Evolutionary conservation across 2,888 invertebrate species (phyloP).

Genomic region (Miltochrista miniata): DNA sequence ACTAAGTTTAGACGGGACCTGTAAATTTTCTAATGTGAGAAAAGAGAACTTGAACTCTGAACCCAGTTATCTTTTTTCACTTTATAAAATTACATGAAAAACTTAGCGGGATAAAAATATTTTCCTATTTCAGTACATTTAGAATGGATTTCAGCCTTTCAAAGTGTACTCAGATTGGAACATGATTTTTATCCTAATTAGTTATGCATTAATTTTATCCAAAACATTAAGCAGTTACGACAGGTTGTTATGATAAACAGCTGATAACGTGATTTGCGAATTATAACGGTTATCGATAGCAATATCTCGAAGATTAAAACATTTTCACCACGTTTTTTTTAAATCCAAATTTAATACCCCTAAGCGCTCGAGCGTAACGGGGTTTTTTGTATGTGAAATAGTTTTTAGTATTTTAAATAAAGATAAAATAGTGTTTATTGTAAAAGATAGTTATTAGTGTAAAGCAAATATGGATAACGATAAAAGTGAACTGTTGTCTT

Average conservation of each 20-base stretch:
- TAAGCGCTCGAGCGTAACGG: background rate
- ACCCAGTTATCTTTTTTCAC: too few relatives aligned
- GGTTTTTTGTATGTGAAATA: background rate
- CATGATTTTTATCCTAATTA: too few relatives aligned
- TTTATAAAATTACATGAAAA: too few relatives aligned
- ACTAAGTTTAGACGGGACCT: too few relatives aligned
- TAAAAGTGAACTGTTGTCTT: conserved; percentile 37
- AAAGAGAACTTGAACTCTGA: too few relatives aligned
- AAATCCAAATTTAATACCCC: background rate
- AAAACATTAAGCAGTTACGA: background rate
- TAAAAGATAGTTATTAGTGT: background rate
- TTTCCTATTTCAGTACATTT: too few relatives aligned
- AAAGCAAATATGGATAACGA: background rate
- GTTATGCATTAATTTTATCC: too few relatives aligned
- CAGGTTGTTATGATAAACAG: background rate
- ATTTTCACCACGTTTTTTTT: background rate
- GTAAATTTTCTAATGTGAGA: too few relatives aligned
- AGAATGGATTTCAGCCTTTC: too few relatives aligned
- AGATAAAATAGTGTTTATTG: background rate
- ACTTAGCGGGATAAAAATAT: too few relatives aligned
- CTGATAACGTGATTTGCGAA: conserved; percentile 3
- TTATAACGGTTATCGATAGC: background rate
- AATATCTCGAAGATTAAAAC: background rate
- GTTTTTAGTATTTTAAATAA: background rate
- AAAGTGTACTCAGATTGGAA: too few relatives aligned